A percentile compares a stretch with the other conserved stretches of the same genome.
Conservation (phyloP, 2,797 vertebrate species). For the Hozukius guyotensis region DNA sequence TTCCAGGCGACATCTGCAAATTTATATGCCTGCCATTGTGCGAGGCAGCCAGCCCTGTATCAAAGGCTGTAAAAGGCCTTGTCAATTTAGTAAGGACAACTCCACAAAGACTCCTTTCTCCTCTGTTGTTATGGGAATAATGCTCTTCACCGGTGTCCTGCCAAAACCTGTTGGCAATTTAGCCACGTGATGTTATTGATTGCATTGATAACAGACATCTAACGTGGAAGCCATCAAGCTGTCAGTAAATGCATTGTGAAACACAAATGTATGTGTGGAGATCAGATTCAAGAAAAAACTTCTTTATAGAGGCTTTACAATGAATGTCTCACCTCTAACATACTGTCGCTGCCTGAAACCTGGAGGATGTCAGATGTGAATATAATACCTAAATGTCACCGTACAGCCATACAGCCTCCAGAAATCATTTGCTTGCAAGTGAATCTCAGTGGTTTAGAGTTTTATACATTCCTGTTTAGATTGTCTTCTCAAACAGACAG, state of each 20-base stretch:
- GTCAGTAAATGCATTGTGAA: constrained; percentile 1
- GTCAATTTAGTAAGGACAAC: constrained; percentile 95
- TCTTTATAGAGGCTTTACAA: not conserved
- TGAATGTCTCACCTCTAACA: not conserved
- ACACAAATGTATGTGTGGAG: not conserved
- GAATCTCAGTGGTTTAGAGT: not conserved
- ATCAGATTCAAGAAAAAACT: not conserved
- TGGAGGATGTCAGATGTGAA: not conserved
- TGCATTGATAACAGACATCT: constrained; percentile 58
- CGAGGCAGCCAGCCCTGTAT: constrained; percentile 90
- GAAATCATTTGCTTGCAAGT: not conserved
- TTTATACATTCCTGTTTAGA: not conserved
- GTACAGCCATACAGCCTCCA: not conserved
- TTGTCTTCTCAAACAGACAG: not conserved
- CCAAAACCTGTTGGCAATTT: constrained; percentile 61
- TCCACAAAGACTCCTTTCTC: constrained; percentile 91
- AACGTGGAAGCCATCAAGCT: constrained; percentile 33
- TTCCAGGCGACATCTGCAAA: constrained; percentile 96
- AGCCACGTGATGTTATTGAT: constrained; percentile 55
- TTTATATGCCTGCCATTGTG: constrained; percentile 97
- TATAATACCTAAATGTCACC: not conserved
- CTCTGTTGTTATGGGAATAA: constrained; percentile 69
- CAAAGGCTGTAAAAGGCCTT: constrained; percentile 97
- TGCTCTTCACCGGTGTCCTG: constrained; percentile 58
- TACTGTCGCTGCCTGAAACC: not conserved